Evolutionary conservation across 2,797 vertebrate species (phyloP), one percentile per base, ranked within the genome.

Genomic region (Acanthurus leucopareius): DNA sequence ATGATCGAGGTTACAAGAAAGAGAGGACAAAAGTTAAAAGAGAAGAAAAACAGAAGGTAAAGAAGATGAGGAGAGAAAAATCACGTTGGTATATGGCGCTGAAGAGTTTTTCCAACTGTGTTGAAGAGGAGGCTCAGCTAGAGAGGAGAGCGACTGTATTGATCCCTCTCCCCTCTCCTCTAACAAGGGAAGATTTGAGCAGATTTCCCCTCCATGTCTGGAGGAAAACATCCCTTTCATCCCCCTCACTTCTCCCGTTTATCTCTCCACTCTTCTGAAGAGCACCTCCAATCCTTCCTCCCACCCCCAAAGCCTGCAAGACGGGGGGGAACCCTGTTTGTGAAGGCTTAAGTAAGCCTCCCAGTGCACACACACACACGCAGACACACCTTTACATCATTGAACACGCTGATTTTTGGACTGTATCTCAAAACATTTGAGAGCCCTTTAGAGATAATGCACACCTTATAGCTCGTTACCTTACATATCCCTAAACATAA

Each of bases 151-250:
- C 63, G 2, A 0, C 48, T 56, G 49, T 67, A 73, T 73, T 91
- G 90, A 94, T 92, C 91, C 88, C 45, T 69, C 85, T 74, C 84
- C 77, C 70, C 78, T 85, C 88, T 90, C 67, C 85, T 91, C 90
- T 90, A 94, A 95, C 92, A 92, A 94, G 91, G 64, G 75, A 72
- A 94, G 93, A 94, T 93, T 94, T 94, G 86, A 88, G 85, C 84
- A 92, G 91, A 92, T 93, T 93, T 88, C 83, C 76, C 63, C 82
- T 91, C 83, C 88, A 3, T 85, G 83, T 91, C 89, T 90, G 87
- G 80, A 86, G 84, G 77, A 93, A 87, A 69, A 90, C 86, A 92
- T 92, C 87, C 87, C 88, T 91, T 90, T 92, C 91, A 94, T 92
- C 91, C 89, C 69, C 64, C 71, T 89, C 87, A 73, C 91, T 86